Evolutionary conservation across 53 echinoderm and acorn worm genomes (phyloP).

Genomic region (Patiria pectinifera): DNA sequence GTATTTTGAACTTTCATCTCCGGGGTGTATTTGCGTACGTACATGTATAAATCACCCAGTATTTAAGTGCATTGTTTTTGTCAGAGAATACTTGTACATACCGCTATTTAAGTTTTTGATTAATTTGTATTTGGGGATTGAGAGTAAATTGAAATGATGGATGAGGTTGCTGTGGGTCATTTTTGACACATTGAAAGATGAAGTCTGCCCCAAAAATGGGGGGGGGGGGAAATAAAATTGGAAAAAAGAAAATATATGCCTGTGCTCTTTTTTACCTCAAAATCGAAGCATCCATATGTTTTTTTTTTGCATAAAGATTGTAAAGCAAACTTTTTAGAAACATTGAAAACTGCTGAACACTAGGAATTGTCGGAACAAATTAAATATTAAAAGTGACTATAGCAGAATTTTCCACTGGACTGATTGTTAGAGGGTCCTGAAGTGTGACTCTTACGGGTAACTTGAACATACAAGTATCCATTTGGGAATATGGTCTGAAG

Average conservation of each 20-base stretch:
- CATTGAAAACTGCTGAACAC: not conserved
- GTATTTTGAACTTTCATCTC: not conserved
- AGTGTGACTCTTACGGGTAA: no score
- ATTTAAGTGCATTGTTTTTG: not conserved
- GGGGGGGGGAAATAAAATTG: not conserved
- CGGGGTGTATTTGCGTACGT: not conserved
- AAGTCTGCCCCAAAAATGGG: not conserved
- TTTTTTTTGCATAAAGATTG: not conserved
- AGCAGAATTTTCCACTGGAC: no score
- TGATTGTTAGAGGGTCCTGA: no score
- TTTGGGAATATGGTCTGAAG: no score
- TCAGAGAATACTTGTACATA: not conserved
- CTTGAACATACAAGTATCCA: no score
- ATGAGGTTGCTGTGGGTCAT: not conserved
- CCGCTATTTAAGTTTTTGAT: not conserved
- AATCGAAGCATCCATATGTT: no score
- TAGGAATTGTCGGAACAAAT: not conserved
- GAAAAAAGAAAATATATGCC: no score
- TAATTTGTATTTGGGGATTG: not conserved
- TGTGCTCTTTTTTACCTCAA: no score
- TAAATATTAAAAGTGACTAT: not conserved
- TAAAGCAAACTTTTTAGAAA: not conserved
- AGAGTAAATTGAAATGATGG: not conserved
- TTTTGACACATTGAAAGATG: not conserved
- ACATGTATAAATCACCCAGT: not conserved